phyloP scores from a whole-genome alignment of 53 echinoderm and acorn worm species.

The Holothuria leucospilota region DNA sequence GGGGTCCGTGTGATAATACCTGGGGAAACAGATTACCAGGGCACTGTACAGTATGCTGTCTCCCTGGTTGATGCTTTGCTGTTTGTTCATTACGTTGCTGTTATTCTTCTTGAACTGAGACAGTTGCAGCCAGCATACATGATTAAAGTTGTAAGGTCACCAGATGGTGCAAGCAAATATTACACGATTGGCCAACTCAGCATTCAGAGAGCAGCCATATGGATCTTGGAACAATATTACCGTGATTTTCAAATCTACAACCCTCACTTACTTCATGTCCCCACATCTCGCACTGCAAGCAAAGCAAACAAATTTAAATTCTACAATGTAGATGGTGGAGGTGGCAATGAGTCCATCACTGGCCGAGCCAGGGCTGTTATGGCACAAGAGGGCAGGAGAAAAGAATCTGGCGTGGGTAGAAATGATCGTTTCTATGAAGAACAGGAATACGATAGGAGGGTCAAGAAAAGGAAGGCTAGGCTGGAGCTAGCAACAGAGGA shows the following conservation, averaged over 20 bases:
- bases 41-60: conserved; percentile 82
- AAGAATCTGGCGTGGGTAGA: conserved; percentile 77
- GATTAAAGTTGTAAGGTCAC: conserved; percentile 90
- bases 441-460: conserved; percentile 93
- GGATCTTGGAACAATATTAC: conserved; percentile 93
- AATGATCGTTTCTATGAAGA: conserved; percentile 98
- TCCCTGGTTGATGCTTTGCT: conserved; percentile 92
- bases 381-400: conserved; percentile 83
- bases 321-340: conserved; percentile 85
- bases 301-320: conserved; percentile 89
- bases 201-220: conserved; percentile 90
- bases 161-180: conserved; percentile 82
- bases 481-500: conserved; percentile 88
- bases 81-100: conserved; percentile 92
- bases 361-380: conserved; percentile 91
- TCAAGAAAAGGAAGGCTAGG: conserved; percentile 89
- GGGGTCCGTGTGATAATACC: conserved; percentile 78
- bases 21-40: conserved; percentile 64
- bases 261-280: conserved; percentile 82
- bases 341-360: conserved; percentile 79
- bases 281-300: conserved; percentile 83
- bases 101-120: conserved; percentile 88
- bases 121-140: conserved; percentile 88
- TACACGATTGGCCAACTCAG: conserved; percentile 91
- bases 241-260: conserved; percentile 93